Base-by-base conservation (phyloP, 1,140 invertebrate genomes). In the Batillaria attramentaria region DNA sequence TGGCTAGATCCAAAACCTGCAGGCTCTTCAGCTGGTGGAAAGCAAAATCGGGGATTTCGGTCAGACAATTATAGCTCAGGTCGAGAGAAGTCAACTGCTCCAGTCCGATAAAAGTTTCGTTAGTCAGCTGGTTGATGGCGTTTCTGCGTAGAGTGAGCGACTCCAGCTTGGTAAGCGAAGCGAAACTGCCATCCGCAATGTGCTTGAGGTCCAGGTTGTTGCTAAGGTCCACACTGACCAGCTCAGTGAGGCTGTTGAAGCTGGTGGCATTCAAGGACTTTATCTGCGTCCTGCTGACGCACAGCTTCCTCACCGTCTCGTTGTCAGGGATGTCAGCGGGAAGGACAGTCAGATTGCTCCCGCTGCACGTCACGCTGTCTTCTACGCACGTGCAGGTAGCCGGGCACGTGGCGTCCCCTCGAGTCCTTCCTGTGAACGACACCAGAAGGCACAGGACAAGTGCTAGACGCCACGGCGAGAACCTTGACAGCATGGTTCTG, bases 11-110 rank as follows among this genome's bases (percentile, higher is more conserved):
- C 0, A 75, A n/a, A 31, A 62, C 35, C 4, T 75, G 10, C 5
- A 75, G 73, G 37, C 31, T 20, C 33, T 3, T 42, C 13, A 75
- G 37, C 3, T 24, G 54, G 35, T 65, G 35, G 57, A 75, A 75
- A n/a, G 54, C 60, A 57, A 35, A 28, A 35, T 39, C 20, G 13
- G 18, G 18, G 3, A 75, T 50, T 57, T 75, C 54, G 3, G 31
- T 31, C 20, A 75, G 35, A 8, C 39, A 28, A 57, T 75, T 75
- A 24, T 39, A 75, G 57, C 73, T 75, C 8, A 75, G 73, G n/a
- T 75, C 73, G 54, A 75, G 73, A 5, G 16, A 10, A 8, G 10
- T 37, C 13, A 75, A 28, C 6, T 31, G 33, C 16, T 31, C 18
- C 37, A 75, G n/a, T 3, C 73, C 73, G 18, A 24, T 10, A 24